phyloP scores from a whole-genome alignment of 2,888 invertebrate genomes.

The Pristionchus arcanus region DNA sequence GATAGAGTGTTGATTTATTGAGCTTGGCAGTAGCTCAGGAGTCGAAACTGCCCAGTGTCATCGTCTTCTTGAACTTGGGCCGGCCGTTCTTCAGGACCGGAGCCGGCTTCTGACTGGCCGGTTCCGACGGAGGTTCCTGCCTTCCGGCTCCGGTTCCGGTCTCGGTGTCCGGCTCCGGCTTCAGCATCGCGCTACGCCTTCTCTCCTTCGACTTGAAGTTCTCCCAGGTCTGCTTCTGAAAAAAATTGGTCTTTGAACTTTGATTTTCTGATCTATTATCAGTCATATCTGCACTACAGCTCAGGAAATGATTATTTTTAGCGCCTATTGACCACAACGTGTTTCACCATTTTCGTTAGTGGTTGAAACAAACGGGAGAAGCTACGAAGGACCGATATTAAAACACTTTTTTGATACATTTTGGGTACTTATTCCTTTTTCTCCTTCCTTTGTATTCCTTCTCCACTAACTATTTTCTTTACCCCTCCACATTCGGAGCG shows the following conservation, averaged over 20 bases:
- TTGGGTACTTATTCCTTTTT: too few species aligned
- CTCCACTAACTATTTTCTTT: too few species aligned
- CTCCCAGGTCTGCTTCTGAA: neutral
- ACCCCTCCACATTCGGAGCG: too few species aligned
- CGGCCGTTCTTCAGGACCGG: neutral
- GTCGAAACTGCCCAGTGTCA: neutral
- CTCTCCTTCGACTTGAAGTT: neutral
- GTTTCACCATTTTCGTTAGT: too few species aligned
- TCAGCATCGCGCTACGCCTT: neutral
- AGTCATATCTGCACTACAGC: neutral
- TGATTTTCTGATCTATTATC: neutral
- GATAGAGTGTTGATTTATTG: constrained; percentile 1
- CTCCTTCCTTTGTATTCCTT: too few species aligned
- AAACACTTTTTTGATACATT: too few species aligned
- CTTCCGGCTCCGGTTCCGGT: neutral
- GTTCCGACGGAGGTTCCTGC: too few species aligned
- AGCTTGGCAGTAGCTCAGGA: neutral
- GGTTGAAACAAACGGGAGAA: too few species aligned
- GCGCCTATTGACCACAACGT: too few species aligned
- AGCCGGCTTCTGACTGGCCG: neutral
- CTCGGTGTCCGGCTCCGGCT: neutral
- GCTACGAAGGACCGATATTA: too few species aligned
- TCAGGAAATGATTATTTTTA: too few species aligned
- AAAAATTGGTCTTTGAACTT: neutral
- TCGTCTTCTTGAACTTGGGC: neutral